Percentiles rank a stretch among this genome's conserved stretches.
Conservation (phyloP, 2,113 vertebrate genomes). For the Bungarus multicinctus region DNA sequence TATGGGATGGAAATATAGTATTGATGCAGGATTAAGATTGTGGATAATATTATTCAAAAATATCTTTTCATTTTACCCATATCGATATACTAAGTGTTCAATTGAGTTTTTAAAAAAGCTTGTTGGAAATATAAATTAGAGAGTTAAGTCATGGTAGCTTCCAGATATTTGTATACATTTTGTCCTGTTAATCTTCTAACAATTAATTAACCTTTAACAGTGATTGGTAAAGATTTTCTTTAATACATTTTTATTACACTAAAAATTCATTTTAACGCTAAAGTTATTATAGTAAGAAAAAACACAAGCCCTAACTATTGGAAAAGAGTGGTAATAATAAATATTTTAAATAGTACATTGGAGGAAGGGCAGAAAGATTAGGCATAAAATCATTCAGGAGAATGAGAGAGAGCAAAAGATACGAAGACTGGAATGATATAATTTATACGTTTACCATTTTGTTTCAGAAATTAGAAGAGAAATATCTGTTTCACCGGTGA, state of each 20-base stretch:
- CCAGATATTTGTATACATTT: neutral
- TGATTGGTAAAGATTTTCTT: neutral
- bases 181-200: neutral
- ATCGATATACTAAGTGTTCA: neutral
- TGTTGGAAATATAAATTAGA: neutral
- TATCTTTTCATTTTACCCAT: neutral
- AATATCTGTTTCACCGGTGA: constrained; percentile 84
- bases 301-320: neutral
- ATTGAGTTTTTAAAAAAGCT: neutral
- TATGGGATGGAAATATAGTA: neutral
- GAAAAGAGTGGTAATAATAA: neutral
- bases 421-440: neutral
- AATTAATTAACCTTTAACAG: neutral
- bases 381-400: neutral
- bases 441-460: constrained; percentile 11
- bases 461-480: constrained; percentile 82
- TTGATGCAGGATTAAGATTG: neutral
- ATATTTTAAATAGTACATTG: neutral
- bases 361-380: neutral
- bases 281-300: neutral
- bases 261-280: neutral
- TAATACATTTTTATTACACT: neutral
- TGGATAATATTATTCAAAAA: neutral
- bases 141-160: neutral
- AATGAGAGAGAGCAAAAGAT: neutral